Percentiles rank a stretch among this genome's conserved stretches.
phyloP scores from a whole-genome alignment of 2,113 vertebrate species.

The Raja brachyura region DNA sequence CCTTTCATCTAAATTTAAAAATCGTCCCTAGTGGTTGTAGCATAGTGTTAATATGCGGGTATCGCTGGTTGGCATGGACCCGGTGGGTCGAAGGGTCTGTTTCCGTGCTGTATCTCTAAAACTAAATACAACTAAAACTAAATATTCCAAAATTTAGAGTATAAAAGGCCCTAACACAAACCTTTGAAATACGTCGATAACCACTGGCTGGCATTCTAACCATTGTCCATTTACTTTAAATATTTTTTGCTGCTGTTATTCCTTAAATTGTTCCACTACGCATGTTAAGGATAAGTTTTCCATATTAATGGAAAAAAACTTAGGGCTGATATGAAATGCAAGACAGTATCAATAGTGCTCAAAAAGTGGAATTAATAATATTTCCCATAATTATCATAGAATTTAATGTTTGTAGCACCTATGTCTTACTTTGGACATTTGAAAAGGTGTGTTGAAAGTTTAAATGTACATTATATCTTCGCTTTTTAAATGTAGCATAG shows the following conservation, averaged over 20 bases:
- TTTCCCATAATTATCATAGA: background rate
- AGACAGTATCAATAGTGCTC: background rate
- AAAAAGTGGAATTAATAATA: background rate
- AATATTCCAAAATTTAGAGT: background rate
- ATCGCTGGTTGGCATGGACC: too few relatives aligned
- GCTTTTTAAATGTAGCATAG: background rate
- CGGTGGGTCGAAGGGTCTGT: too few relatives aligned
- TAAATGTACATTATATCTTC: background rate
- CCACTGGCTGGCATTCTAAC: background rate
- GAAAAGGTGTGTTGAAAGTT: background rate
- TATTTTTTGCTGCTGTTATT: background rate
- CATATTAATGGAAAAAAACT: background rate
- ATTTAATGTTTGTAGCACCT: background rate
- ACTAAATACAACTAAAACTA: too few relatives aligned
- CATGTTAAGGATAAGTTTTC: background rate
- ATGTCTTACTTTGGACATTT: background rate
- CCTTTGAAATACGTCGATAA: background rate
- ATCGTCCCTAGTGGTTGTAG: too few relatives aligned
- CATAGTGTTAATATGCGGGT: too few relatives aligned
- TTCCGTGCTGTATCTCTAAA: too few relatives aligned
- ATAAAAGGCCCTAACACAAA: background rate
- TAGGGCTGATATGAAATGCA: background rate
- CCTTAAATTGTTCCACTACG: background rate
- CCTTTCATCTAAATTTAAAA: too few relatives aligned
- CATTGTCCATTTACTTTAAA: background rate